Percentiles rank a stretch among this genome's conserved stretches.
These are phyloP conservation scores for Reticulitermes lucifugus DNA, from an alignment of 2,888 invertebrate genomes.

Conservation along the genomic window DNA sequence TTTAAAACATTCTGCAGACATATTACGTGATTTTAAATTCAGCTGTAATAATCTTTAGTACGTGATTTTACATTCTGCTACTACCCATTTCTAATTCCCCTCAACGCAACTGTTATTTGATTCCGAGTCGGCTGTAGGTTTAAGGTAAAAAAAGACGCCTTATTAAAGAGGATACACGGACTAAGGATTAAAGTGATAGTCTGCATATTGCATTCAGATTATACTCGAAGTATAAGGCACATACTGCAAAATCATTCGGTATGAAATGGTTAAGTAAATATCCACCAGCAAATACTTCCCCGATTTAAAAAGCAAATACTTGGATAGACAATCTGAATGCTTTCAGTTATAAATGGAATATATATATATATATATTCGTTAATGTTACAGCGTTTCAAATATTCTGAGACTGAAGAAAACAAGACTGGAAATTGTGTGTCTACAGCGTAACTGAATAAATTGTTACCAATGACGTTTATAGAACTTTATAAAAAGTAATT, in stretches of 20 bases:
- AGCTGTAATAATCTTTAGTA: not conserved
- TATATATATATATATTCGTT: not conserved
- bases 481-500: too few species aligned
- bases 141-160: not conserved
- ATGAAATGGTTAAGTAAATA: not conserved
- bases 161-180: conserved; percentile 8
- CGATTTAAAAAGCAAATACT: not conserved
- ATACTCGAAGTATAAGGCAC: not conserved
- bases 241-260: not conserved
- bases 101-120: not conserved
- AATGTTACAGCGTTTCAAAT: too few species aligned
- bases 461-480: too few species aligned
- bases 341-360: not conserved
- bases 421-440: too few species aligned
- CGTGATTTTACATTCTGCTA: not conserved
- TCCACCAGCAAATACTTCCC: not conserved
- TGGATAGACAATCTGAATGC: not conserved
- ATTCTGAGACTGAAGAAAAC: too few species aligned
- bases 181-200: not conserved
- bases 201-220: not conserved
- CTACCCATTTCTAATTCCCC: not conserved
- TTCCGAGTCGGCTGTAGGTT: not conserved
- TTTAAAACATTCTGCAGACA: not conserved
- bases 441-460: too few species aligned
- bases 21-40: not conserved